A percentile compares a stretch with the other conserved stretches of the same genome.
Evolutionary conservation across 2,797 vertebrate genomes (phyloP).

Genomic region (Labroides dimidiatus): DNA sequence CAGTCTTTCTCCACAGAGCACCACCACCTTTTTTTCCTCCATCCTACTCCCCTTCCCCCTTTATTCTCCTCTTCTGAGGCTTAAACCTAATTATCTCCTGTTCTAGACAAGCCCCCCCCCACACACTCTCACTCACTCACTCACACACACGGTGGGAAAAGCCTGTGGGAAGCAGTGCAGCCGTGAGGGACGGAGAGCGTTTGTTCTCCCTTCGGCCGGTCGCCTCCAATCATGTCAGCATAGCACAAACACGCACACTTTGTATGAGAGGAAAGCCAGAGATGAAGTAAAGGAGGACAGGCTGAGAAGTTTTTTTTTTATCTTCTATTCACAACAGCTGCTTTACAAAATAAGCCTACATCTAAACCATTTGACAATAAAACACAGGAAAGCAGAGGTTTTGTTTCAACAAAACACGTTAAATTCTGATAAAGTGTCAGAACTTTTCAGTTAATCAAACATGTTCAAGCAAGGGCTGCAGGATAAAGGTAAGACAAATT

Average conservation of each 20-base stretch:
- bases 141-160: constrained; percentile 57
- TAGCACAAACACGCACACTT: constrained; percentile 27
- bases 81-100: constrained; percentile 78
- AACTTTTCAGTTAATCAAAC: no score
- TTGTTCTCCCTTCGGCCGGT: constrained; percentile 78
- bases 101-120: constrained; percentile 41
- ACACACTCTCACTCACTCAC: constrained; percentile 8
- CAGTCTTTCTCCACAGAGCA: constrained; percentile 44
- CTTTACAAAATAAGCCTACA: no score
- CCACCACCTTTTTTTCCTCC: constrained; percentile 37
- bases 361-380: no score
- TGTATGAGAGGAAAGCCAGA: constrained; percentile 17
- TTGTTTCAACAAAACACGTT: no score
- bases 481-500: no score
- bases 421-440: no score
- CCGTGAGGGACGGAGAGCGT: constrained; percentile 62
- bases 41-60: constrained; percentile 44
- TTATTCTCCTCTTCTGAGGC: constrained; percentile 66
- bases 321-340: not conserved
- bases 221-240: constrained; percentile 76
- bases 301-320: not conserved
- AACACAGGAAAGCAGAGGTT: no score
- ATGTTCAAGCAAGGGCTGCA: no score
- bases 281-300: not conserved
- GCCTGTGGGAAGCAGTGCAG: constrained; percentile 76